Evolutionary conservation across 2,797 vertebrate genomes (phyloP), one percentile per base, ranked within the genome.

Genomic region (Cyclura pinguis): DNA sequence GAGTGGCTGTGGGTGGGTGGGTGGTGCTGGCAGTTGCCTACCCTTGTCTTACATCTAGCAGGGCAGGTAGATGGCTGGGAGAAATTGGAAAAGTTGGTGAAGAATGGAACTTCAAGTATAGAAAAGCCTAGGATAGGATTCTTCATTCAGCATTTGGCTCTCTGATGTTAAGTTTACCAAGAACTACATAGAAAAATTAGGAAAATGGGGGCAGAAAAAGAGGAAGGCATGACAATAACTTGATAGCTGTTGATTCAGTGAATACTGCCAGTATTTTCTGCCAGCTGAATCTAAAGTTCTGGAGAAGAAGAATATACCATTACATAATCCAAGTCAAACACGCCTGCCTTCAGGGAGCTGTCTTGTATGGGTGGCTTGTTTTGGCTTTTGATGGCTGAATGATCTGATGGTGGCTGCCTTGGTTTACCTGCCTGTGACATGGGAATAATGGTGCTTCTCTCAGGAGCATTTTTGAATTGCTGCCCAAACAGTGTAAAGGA

Each of bases 381-480:
- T 74, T 87, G 72, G 76, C 59, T 77, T 86, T 59, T 22, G 84
- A 50, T 38, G 22, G 38, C 55, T 90, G 89, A 90, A 38, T 72
- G 78, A 86, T 85, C 78, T 86, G 67, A 29, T 42, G 13, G 14
- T 64, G n/a, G 38, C 24, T 91, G 90, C 80, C 81, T 87, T 78
- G 20, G 50, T 88, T 88, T 91, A 76, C 80, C 81, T 84, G 47
- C 69, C 90, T 88, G 86, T 78, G 80, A 55, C 90, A 72, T 91
- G 90, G 90, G 89, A 64, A 87, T 91, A 87, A 91, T 82, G 35
- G 69, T 10, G 57, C 38, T 78, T 64, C 73, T 69, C 80, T 59
- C 32, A 29, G 72, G 80, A 84, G 74, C 73, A 27, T 78, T 88
- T 67, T 57, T 91, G 59, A 57, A 32, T 69, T 69, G 62, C 47